Base-by-base conservation (phyloP, 2,888 invertebrate species). In the Melanargia galathea region DNA sequence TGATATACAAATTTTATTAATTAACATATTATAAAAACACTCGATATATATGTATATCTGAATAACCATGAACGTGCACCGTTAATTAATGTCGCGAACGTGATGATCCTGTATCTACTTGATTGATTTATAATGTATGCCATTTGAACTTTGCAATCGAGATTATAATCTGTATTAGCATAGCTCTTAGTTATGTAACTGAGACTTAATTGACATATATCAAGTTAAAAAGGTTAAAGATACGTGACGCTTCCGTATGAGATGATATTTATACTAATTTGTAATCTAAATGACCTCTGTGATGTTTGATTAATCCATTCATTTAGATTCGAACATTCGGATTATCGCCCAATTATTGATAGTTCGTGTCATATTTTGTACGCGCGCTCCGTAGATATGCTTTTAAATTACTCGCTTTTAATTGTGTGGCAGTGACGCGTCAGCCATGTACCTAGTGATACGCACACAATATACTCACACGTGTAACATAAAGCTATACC, bases 91-190 rank as follows among this genome's bases (percentile, higher is more conserved):
- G 13, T 57, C 57, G 46, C 33, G 33, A 45, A 24, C 43, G 30
- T 18, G 45, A 57, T 57, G 46, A 57, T 57, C 45, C 46, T 46
- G 18, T 46, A 57, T 18, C 30, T 33, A 20, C 7, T 45, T 57
- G 57, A 57, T 57, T 16, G 57, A 57, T 57, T 20, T 46, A 57
- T 30, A 45, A 30, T 33, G 26, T 33, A 7, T 33, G 40, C 30
- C 43, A 33, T 45, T 57, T 57, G 57, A 57, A 45, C 57, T 57
- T 57, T 57, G 57, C 45, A 57, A 57, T 6, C 1, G 45, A 30
- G 24, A 55, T 55, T 26, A 6, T 11, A 43, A 55, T 55, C 55
- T 33, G 13, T 35, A 52, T 2, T 33, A 35, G 6, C 35, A 16
- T 52, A 52, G 20, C 52, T 49, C 33, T 18, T 11, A 16, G 16